phyloP scores from a whole-genome alignment of 2,797 vertebrate genomes.

The Semaprochilodus insignis region DNA sequence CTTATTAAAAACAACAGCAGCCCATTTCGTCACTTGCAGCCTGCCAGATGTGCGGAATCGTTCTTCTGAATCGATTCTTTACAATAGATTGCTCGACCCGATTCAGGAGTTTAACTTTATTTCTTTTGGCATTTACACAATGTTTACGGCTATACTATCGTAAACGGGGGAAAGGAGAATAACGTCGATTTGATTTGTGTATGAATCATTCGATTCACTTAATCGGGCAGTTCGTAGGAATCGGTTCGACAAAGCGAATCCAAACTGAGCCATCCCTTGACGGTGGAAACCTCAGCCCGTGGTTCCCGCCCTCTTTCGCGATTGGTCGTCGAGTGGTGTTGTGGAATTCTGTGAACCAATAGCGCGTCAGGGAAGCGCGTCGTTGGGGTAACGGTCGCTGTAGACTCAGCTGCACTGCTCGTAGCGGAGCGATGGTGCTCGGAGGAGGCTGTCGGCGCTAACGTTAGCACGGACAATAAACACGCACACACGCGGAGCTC shows the following conservation, averaged over 20 bases:
- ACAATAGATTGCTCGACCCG: neutral
- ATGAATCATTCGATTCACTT: neutral
- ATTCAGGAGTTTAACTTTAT: neutral
- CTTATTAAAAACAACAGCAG: conserved; percentile 27
- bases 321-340: conserved; percentile 68
- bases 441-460: conserved; percentile 61
- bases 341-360: conserved; percentile 73
- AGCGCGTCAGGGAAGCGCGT: conserved; percentile 59
- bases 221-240: neutral
- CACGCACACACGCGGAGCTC: neutral
- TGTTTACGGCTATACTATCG: too few relatives aligned
- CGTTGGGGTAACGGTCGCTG: conserved; percentile 55
- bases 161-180: too few relatives aligned
- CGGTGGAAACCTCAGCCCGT: neutral
- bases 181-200: too few relatives aligned
- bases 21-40: conserved; percentile 21
- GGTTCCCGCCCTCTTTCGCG: conserved; percentile 57
- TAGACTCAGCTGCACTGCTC: conserved; percentile 67
- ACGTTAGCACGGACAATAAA: neutral
- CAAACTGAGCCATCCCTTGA: neutral
- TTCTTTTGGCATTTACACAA: too few relatives aligned
- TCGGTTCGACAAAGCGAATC: neutral
- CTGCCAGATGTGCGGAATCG: conserved; percentile 39
- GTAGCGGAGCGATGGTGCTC: conserved; percentile 77
- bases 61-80: neutral